A percentile compares a stretch with the other conserved stretches of the same genome.
Evolutionary conservation across 2,797 vertebrate genomes (phyloP).

Genomic region (Macropus fuliginosus): DNA sequence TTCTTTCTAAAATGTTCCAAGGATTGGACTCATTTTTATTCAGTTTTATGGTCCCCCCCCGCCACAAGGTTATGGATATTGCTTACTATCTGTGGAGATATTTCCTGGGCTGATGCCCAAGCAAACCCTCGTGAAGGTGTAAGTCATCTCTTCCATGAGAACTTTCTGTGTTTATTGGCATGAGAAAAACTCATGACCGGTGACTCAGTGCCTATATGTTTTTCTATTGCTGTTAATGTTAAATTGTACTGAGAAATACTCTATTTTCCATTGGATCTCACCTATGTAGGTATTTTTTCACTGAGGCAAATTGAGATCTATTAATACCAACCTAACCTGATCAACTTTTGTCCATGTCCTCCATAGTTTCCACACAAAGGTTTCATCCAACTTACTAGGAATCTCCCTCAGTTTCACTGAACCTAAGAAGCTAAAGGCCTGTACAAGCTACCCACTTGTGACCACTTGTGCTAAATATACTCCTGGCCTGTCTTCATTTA

Average conservation of each 20-base stretch:
- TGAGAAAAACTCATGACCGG: not conserved
- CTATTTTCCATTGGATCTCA: not conserved
- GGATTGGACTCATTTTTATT: conserved; percentile 22
- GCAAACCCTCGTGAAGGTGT: not conserved
- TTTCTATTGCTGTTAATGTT: conserved; percentile 24
- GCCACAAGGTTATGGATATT: not conserved
- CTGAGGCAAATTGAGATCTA: not conserved
- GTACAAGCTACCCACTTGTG: not conserved
- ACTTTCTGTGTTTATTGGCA: conserved; percentile 11
- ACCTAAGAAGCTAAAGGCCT: not conserved
- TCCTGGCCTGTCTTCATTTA: not conserved
- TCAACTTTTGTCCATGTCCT: not conserved
- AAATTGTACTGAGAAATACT: conserved; percentile 6
- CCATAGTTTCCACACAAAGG: not conserved
- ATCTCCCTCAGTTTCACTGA: not conserved
- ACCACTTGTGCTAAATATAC: not conserved
- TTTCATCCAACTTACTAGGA: not conserved
- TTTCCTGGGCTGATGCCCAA: not conserved
- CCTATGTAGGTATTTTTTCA: not conserved
- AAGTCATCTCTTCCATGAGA: conserved; percentile 26
- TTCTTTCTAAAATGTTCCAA: not conserved
- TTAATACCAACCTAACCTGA: not conserved
- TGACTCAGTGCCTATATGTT: not conserved
- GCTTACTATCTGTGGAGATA: not conserved
- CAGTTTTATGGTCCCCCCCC: not conserved